Percentiles rank a stretch among this genome's conserved stretches.
phyloP scores from a whole-genome alignment of 1,140 invertebrate species.

The Plutomurus gul region DNA sequence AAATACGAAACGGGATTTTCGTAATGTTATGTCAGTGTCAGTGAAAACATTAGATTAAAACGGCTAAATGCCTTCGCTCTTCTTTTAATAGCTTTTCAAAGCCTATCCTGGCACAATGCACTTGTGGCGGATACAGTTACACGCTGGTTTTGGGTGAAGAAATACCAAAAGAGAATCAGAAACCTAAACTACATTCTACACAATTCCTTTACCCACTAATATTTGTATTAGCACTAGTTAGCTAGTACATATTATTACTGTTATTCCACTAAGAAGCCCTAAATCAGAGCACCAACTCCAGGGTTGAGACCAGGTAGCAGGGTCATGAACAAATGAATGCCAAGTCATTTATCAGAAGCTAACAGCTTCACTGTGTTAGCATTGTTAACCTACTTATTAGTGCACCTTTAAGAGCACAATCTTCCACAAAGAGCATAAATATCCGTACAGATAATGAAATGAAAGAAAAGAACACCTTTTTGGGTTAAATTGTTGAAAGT shows the following conservation, averaged over 20 bases:
- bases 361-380: not conserved
- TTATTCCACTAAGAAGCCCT: no score
- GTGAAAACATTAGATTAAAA: no score
- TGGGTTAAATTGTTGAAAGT: conserved; percentile 18
- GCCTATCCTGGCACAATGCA: not conserved
- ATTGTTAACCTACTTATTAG: conserved; percentile 7
- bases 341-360: conserved; percentile 7
- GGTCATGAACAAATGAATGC: not conserved
- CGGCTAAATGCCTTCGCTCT: not conserved
- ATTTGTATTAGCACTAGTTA: no score
- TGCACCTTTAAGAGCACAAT: not conserved
- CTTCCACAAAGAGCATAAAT: not conserved
- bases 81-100: not conserved
- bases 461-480: not conserved
- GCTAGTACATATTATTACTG: no score
- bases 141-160: not conserved
- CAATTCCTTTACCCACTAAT: no score
- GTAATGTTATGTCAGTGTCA: no score
- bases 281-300: no score
- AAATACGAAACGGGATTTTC: not conserved
- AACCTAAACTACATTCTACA: not conserved
- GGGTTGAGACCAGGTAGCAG: not conserved
- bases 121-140: conserved; percentile 14
- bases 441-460: conserved; percentile 5
- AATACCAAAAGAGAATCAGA: not conserved